Base-by-base conservation (phyloP, 2,888 invertebrate species). In the Tetragonula carbonaria region DNA sequence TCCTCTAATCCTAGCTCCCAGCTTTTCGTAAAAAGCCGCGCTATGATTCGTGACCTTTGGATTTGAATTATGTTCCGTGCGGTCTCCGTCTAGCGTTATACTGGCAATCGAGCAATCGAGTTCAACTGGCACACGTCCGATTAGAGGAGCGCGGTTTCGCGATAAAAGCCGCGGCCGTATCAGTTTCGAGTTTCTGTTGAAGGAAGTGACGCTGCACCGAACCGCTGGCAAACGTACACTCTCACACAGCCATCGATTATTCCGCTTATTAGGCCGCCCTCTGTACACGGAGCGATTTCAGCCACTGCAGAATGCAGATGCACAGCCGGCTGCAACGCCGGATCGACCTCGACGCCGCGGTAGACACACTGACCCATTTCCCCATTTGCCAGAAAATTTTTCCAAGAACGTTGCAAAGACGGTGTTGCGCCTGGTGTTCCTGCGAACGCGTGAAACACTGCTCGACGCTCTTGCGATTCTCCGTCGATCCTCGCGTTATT, bases 241-340 rank as follows among this genome's bases (percentile, higher is more conserved):
- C 23, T 28, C 28, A 28, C 28, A 4, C 23, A 0, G 45, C 45
- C 55, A 88, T 87, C 73, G 86, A 88, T 87, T 80, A 66, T 74
- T 73, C 45, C 76, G 59, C 50, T 71, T 28, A 2, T 28, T 28
- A 28, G 59, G 53, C 16, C 5, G 14, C 45, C 38, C 45, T 28
- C 74, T 68, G 72, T 75, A 75, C 33, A 66, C 59, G 45, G 38
- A 72, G 73, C 57, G 88, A 80, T 65, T 74, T 62, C 38, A 59
- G 63, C 68, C 67, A 59, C 82, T 78, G 80, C 85, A 77, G 78
- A 68, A 84, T 87, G 86, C 88, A 79, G 72, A 86, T 87, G 74
- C 75, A 76, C 45, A 33, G 33, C 51, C 71, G 75, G 53, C 72
- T 71, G 78, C 84, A 70, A 81, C 66, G 74, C 53, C 74, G 66